phyloP scores from a whole-genome alignment of 64 coral and sea anemone genomes.

The Actinia tenebrosa region DNA sequence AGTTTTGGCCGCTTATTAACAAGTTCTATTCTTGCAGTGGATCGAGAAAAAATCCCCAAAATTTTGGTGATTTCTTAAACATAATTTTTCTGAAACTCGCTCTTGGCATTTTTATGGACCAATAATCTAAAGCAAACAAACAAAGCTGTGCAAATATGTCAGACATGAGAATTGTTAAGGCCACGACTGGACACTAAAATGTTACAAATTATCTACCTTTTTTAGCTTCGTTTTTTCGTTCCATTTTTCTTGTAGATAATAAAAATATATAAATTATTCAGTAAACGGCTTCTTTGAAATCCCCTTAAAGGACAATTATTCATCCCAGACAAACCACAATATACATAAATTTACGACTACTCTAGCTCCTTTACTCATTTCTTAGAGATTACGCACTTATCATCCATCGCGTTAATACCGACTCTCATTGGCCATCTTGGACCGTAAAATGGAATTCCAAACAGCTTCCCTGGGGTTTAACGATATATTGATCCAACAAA shows the following conservation, averaged over 20 bases:
- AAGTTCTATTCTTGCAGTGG: too few species aligned
- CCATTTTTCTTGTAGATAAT: neutral
- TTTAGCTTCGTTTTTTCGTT: neutral
- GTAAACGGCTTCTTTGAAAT: neutral
- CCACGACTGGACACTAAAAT: neutral
- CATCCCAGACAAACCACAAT: neutral
- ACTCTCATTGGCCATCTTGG: neutral
- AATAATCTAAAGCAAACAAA: slow-evolving; percentile 5
- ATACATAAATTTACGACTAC: neutral
- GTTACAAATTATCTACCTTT: neutral
- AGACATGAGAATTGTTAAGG: neutral
- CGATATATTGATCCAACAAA: neutral
- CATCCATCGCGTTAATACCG: neutral
- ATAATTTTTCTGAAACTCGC: neutral
- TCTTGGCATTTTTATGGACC: neutral
- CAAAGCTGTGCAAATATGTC: neutral
- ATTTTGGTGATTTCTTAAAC: neutral
- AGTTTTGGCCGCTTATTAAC: too few species aligned
- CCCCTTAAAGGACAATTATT: neutral
- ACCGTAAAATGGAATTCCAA: neutral
- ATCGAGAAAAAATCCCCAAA: neutral
- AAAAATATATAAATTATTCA: neutral
- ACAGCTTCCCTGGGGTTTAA: neutral
- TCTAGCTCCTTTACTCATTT: neutral
- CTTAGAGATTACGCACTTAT: neutral